Percentiles rank a stretch among this genome's conserved stretches.
Evolutionary conservation across 1,140 invertebrate genomes (phyloP).

Genomic region (Archegozetes longisetosus): DNA sequence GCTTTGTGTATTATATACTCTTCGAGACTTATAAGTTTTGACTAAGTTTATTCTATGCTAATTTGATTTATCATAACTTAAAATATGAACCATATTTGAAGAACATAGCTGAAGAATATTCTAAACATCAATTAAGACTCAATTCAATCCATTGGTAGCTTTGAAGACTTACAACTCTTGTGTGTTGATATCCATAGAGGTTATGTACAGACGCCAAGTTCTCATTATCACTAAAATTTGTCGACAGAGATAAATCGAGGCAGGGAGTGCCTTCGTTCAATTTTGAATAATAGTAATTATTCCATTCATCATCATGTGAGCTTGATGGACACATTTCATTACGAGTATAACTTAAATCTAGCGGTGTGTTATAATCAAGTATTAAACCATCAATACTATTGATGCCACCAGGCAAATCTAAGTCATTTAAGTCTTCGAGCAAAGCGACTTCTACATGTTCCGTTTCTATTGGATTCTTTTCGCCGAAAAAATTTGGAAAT

Average conservation of each 20-base stretch:
- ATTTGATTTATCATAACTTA: background rate
- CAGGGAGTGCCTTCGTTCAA: conserved; percentile 4
- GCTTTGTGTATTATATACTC: too few species aligned
- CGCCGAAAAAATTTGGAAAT: too few species aligned
- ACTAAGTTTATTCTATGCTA: background rate
- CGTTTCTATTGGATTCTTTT: too few species aligned
- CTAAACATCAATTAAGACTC: too few species aligned
- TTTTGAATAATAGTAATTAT: background rate
- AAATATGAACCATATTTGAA: too few species aligned
- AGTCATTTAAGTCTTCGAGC: too few species aligned
- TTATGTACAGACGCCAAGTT: conserved; percentile 46
- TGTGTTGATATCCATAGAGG: conserved; percentile 58
- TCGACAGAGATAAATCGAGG: background rate
- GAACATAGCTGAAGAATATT: too few species aligned
- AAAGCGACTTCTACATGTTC: too few species aligned
- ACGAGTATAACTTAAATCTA: background rate
- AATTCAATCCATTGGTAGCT: too few species aligned
- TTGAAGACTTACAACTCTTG: conserved; percentile 42
- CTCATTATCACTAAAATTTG: background rate
- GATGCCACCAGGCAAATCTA: too few species aligned
- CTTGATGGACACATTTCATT: background rate
- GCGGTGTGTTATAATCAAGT: conserved; percentile 6
- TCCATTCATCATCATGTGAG: background rate
- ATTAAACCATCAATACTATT: conserved; percentile 1
- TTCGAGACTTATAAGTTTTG: too few species aligned